phyloP scores from a whole-genome alignment of 2,797 vertebrate genomes.

The Pipistrellus nathusii region DNA sequence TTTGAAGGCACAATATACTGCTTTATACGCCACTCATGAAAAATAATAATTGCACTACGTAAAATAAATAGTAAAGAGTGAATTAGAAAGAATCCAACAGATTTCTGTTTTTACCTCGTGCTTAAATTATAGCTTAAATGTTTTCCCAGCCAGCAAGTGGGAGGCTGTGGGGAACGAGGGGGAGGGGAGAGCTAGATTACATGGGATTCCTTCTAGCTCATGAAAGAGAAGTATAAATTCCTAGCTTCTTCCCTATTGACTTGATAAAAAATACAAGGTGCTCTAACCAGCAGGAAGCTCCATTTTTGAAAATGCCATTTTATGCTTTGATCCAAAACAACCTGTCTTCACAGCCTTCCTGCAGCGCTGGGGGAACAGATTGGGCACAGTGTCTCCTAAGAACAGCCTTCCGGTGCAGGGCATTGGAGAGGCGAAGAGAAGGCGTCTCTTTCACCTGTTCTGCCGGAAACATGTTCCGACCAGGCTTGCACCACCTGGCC shows the following conservation, averaged over 20 bases:
- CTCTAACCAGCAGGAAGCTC: slow-evolving; percentile 7
- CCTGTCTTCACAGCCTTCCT: background rate
- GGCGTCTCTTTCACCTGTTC: slow-evolving; percentile 47
- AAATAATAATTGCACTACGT: slow-evolving; percentile 7
- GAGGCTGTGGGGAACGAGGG: background rate
- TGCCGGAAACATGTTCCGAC: background rate
- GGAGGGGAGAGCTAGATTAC: background rate
- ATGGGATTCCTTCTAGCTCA: slow-evolving; percentile 28
- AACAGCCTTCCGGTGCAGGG: background rate
- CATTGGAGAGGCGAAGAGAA: background rate
- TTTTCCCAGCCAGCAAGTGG: slow-evolving; percentile 22
- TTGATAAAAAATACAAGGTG: slow-evolving; percentile 46
- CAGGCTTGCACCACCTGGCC: background rate
- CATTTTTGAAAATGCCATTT: slow-evolving; percentile 61
- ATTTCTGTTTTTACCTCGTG: slow-evolving; percentile 40
- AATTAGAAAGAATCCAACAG: slow-evolving; percentile 34
- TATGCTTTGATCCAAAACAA: slow-evolving; percentile 37
- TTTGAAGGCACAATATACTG: background rate
- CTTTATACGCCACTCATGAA: background rate
- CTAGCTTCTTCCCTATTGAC: slow-evolving; percentile 9
- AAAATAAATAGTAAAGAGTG: slow-evolving; percentile 25
- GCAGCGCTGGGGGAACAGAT: background rate
- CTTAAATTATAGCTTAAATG: slow-evolving; percentile 50
- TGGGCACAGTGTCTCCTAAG: background rate
- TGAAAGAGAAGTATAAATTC: slow-evolving; percentile 17